Evolutionary conservation across 1,140 invertebrate genomes (phyloP).

Genomic region (Zelostemma sp.): DNA sequence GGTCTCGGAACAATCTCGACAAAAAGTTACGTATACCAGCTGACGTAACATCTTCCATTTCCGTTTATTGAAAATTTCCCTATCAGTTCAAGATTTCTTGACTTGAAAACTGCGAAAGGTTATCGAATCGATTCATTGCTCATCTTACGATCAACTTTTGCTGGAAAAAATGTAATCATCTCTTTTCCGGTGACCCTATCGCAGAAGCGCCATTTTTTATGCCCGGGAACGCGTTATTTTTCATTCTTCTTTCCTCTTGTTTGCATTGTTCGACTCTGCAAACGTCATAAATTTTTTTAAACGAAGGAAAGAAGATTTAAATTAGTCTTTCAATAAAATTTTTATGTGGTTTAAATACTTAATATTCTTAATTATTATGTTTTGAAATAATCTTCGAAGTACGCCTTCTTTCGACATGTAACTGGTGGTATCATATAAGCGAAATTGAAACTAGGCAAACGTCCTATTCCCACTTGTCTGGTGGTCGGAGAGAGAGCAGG

Average conservation of each 20-base stretch:
- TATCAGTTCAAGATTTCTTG: too few relatives aligned
- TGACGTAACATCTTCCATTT: not conserved
- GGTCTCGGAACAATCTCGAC: not conserved
- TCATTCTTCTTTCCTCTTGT: not conserved
- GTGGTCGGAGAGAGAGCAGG: not conserved
- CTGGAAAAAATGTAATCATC: too few relatives aligned
- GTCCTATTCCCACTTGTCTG: slow-evolving; percentile 19
- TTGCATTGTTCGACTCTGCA: not conserved
- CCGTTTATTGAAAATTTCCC: too few relatives aligned
- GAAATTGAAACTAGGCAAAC: slow-evolving; percentile 31
- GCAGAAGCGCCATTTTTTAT: not conserved
- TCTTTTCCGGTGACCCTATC: not conserved
- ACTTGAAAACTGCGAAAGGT: too few relatives aligned
- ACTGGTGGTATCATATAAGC: slow-evolving; percentile 8
- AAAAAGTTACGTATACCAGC: not conserved
- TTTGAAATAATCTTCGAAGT: not conserved
- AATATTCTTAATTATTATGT: not conserved
- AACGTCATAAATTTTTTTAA: too few relatives aligned
- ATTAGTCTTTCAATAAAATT: too few relatives aligned
- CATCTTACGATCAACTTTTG: too few relatives aligned
- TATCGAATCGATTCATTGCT: too few relatives aligned
- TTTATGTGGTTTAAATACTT: too few relatives aligned
- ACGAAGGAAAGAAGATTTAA: too few relatives aligned
- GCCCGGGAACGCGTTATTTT: not conserved
- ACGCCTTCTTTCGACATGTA: not conserved